These are phyloP conservation scores for Agrotis ipsilon DNA, from an alignment of 2,888 invertebrate species.

Conservation along the genomic window DNA sequence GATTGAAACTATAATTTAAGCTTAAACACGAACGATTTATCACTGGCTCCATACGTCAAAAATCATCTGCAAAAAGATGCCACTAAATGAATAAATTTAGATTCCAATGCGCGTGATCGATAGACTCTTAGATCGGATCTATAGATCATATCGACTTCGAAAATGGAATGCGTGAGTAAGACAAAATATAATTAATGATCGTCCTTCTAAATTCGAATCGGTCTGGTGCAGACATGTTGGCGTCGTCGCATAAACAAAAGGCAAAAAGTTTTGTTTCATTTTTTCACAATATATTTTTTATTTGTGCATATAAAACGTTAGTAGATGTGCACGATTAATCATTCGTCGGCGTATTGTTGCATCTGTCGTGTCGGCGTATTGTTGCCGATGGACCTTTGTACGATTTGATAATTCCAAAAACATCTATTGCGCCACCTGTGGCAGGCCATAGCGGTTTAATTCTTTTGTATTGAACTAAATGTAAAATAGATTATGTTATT, in stretches of 20 bases:
- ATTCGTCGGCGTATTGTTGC: conserved; percentile 85
- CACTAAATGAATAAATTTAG: conserved; percentile 90
- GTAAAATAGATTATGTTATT: conserved; percentile 72
- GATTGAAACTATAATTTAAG: conserved; percentile 78
- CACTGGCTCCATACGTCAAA: conserved; percentile 79
- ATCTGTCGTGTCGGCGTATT: conserved; percentile 87
- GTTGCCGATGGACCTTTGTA: conserved; percentile 79
- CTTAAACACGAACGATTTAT: conserved; percentile 78
- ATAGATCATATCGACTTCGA: conserved; percentile 90
- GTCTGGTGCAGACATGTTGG: conserved; percentile 90
- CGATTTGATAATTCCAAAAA: conserved; percentile 78
- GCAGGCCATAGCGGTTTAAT: conserved; percentile 64
- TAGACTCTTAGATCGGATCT: conserved; percentile 90
- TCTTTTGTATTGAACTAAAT: conserved; percentile 71
- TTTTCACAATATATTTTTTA: conserved; percentile 76
- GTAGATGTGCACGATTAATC: conserved; percentile 87
- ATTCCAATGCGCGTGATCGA: conserved; percentile 89
- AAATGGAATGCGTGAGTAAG: conserved; percentile 91
- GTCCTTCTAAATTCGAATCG: conserved; percentile 89
- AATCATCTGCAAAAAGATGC: conserved; percentile 88
- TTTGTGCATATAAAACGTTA: conserved; percentile 85
- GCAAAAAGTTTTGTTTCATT: conserved; percentile 85
- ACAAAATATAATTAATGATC: conserved; percentile 91
- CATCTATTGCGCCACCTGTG: conserved; percentile 84
- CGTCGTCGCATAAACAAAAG: conserved; percentile 90